These are phyloP conservation scores for Crypturellus undulatus DNA, from an alignment of 2,113 vertebrate species.

Conservation along the genomic window DNA sequence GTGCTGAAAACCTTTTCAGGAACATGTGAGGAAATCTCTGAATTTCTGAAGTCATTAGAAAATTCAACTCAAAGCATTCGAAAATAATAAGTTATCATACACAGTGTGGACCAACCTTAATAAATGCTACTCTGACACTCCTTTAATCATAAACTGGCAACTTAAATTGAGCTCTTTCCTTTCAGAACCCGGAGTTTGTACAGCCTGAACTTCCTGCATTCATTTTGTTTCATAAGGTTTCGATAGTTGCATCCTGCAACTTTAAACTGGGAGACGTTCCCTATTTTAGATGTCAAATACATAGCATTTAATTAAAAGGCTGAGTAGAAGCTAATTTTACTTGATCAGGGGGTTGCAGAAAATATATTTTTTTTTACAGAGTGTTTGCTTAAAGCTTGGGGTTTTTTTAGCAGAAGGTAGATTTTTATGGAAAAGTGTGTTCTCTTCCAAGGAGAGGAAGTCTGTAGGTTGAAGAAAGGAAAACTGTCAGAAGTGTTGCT, in stretches of 20 bases:
- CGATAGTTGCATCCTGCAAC: not conserved
- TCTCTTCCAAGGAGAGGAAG: not conserved
- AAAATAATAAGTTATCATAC: not conserved
- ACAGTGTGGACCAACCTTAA: not conserved
- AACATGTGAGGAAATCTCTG: not conserved
- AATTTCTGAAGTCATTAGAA: not conserved
- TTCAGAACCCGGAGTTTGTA: not conserved
- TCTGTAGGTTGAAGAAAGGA: not conserved
- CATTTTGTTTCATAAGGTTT: not conserved
- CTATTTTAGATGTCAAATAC: not conserved
- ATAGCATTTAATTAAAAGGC: not conserved
- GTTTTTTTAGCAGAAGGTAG: conserved; percentile 3
- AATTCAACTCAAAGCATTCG: not conserved
- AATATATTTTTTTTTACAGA: conserved; percentile 3
- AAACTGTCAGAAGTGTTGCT: conserved; percentile 5
- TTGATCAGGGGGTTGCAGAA: not conserved
- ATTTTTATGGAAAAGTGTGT: not conserved
- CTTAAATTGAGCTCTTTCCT: not conserved
- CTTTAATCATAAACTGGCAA: not conserved
- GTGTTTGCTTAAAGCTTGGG: not conserved
- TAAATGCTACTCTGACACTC: not conserved
- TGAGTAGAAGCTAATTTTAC: not conserved
- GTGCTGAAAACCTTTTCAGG: not conserved
- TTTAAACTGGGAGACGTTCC: not conserved
- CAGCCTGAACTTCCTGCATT: not conserved